Evolutionary conservation across 2,113 vertebrate genomes (phyloP), one percentile per base, ranked within the genome.

Genomic region (Syrrhaptes paradoxus): DNA sequence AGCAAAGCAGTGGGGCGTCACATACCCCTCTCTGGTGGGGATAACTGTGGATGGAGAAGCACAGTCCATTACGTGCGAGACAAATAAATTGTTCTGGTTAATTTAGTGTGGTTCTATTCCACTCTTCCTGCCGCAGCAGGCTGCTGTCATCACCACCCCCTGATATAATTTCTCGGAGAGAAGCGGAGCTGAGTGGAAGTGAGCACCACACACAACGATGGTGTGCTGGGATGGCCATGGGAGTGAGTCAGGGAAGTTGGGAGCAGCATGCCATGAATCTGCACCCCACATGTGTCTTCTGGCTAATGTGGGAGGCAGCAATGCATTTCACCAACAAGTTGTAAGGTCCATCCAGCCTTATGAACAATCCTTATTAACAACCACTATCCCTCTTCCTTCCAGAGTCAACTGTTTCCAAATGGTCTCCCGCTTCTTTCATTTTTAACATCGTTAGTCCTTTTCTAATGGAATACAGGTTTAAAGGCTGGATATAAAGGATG

Each of bases 71-170:
- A 55, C 2, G 0, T 52, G 34, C 0, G 0, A 78, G 76, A 88
- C 13, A 83, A 90, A 92, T 89, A 84, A 93, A 90, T 72, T 46
- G 88, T 68, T 86, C 57, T 72, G 36, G 28, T 86, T 87, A 84
- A 94, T 92, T 86, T 75, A 24, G 7, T 65, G 68, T 61, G 54
- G 65, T 48, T 93, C 57, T 65, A 26, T 59, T 74, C 67, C 2
- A 1, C 18, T 67, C 55, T 66, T 51, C 63, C 38, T 88, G 62
- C 51, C 7, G 1, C 34, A 59, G 59, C 67, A 88, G 71, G 38
- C 38, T 94, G 67, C 75, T 90, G 46, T 96, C 94, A 91, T 89
- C 63, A 80, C 59, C 74, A 68, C 7, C 32, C 16, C 7, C 17
- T 77, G 68, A 74, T 83, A 34, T 86, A 21, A 80, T 90, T 88